A percentile compares a stretch with the other conserved stretches of the same genome.
Conservation (phyloP, 2,797 vertebrate species). For the Catamblyrhynchus diadema region DNA sequence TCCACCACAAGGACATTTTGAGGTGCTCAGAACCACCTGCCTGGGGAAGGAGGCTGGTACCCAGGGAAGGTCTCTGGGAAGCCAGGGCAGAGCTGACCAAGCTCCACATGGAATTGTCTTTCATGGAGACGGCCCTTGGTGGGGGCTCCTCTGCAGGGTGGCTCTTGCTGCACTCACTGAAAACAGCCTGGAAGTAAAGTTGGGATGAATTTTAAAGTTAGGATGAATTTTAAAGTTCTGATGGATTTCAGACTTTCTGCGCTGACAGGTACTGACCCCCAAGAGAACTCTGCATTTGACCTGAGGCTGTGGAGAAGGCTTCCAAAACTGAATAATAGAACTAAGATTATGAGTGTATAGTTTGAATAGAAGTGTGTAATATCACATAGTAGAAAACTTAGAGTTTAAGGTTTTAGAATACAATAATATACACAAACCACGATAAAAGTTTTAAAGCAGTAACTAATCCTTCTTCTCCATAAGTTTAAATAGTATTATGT, state of each 20-base stretch:
- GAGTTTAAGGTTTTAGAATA: neutral
- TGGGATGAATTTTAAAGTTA: neutral
- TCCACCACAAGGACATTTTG: neutral
- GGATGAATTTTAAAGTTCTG: neutral
- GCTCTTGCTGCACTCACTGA: fast-evolving
- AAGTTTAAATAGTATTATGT: neutral
- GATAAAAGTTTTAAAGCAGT: neutral
- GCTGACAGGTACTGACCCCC: neutral
- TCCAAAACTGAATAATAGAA: neutral
- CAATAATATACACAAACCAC: neutral
- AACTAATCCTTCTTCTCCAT: neutral
- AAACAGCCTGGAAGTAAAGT: neutral
- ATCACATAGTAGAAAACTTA: neutral
- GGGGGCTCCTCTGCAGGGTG: neutral
- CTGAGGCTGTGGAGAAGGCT: neutral
- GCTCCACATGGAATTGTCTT: neutral
- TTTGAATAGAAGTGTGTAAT: neutral
- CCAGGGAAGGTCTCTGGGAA: neutral
- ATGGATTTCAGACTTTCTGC: neutral
- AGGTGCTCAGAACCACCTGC: neutral
- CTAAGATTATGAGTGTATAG: neutral
- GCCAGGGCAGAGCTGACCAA: neutral
- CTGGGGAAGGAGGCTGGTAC: neutral
- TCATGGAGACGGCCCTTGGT: neutral
- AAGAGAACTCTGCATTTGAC: neutral